Conservation (phyloP, 2,797 vertebrate genomes). For the Tenualosa thibaudeaui region DNA sequence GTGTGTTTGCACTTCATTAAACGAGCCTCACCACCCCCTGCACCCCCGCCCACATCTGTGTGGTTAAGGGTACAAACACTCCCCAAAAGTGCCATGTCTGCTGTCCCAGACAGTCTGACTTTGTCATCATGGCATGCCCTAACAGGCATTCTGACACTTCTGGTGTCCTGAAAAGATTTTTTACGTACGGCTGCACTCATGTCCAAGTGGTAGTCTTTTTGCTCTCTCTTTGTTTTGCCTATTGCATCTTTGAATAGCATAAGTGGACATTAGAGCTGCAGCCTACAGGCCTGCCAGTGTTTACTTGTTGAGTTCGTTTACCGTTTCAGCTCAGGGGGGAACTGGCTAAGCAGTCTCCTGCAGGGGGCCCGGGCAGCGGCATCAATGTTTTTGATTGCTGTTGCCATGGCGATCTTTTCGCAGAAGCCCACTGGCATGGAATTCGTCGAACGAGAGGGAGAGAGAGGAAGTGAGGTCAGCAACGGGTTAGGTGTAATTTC, state of each 20-base stretch:
- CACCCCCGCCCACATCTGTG: too few relatives aligned
- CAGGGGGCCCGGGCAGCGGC: neutral
- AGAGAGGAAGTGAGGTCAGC: slow-evolving; percentile 7
- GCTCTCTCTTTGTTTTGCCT: neutral
- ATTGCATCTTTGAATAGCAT: neutral
- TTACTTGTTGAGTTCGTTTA: neutral
- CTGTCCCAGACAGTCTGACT: neutral
- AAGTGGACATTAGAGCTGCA: neutral
- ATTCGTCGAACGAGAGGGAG: neutral
- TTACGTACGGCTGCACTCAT: neutral
- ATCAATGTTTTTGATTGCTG: neutral
- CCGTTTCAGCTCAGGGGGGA: neutral
- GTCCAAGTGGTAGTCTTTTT: neutral
- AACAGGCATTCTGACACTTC: neutral
- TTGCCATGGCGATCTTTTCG: neutral
- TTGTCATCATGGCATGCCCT: neutral
- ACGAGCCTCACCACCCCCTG: too few relatives aligned
- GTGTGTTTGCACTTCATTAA: neutral
- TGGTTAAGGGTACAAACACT: neutral
- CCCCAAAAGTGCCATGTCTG: slow-evolving; percentile 2
- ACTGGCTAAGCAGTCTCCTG: neutral
- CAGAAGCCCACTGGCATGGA: neutral
- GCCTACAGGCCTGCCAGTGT: neutral
- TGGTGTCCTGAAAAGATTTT: neutral
- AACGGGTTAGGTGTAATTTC: neutral